These are phyloP conservation scores for Holocentrus rufus DNA, from an alignment of 2,797 vertebrate genomes.

Conservation along the genomic window DNA sequence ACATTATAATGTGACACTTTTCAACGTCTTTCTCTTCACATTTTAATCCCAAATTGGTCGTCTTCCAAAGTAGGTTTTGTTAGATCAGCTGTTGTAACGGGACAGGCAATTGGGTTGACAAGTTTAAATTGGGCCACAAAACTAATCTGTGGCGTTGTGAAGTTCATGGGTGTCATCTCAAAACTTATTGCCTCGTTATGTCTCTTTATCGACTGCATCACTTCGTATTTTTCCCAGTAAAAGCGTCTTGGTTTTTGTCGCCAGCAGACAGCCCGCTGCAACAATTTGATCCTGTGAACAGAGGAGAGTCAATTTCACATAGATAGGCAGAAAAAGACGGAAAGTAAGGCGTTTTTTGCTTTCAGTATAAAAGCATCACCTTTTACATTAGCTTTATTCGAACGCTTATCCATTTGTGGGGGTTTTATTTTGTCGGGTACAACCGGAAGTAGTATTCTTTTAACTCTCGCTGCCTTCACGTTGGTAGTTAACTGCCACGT, in stretches of 20 bases:
- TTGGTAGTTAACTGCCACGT: constrained; percentile 86
- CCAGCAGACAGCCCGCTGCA: constrained; percentile 52
- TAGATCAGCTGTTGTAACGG: constrained; percentile 6
- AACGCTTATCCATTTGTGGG: rapidly evolving
- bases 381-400: rapidly evolving
- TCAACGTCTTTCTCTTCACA: neutral
- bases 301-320: neutral
- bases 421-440: constrained; percentile 50
- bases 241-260: constrained; percentile 33
- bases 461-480: neutral
- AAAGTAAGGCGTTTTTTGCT: neutral
- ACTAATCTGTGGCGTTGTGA: neutral
- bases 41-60: constrained; percentile 1
- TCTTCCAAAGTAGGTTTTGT: neutral
- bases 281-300: constrained; percentile 61
- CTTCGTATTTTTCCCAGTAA: neutral
- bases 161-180: neutral
- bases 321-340: rapidly evolving
- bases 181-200: neutral
- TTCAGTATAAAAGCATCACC: constrained; percentile 60
- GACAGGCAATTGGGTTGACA: neutral
- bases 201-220: neutral
- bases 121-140: neutral
- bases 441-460: neutral
- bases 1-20: neutral